A percentile compares a stretch with the other conserved stretches of the same genome.
These are phyloP conservation scores for Mormyrus iriodes DNA, from an alignment of 2,113 vertebrate species.

Conservation along the genomic window DNA sequence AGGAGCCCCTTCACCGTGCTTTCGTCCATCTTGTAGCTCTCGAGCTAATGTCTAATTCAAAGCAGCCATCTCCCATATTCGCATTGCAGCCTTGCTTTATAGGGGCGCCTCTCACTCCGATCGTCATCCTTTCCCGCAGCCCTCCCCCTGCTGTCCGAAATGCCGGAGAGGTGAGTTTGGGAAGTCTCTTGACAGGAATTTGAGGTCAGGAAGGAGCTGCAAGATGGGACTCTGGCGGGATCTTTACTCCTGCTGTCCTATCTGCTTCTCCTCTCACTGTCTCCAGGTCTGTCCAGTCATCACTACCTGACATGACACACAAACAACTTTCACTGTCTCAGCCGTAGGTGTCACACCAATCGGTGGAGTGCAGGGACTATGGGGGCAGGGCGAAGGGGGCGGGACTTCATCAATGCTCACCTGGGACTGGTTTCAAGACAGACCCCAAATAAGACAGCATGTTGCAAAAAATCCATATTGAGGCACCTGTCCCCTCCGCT, in stretches of 20 bases:
- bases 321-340: background rate
- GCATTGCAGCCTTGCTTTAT: conserved; percentile 42
- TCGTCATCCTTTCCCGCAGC: conserved; percentile 46
- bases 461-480: background rate
- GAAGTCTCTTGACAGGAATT: background rate
- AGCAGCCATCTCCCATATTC: conserved; percentile 49
- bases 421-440: background rate
- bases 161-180: background rate
- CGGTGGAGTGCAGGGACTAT: background rate
- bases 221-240: background rate
- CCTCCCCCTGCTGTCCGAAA: background rate
- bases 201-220: background rate
- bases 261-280: background rate
- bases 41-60: conserved; percentile 47
- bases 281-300: background rate
- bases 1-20: conserved; percentile 35
- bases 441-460: background rate
- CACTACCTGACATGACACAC: background rate
- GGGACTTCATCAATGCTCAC: background rate
- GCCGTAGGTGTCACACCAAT: background rate
- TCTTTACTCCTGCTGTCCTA: background rate
- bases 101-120: conserved; percentile 34
- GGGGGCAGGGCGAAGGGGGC: background rate
- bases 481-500: background rate
- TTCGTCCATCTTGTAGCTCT: conserved; percentile 56